Conservation (phyloP, 53 echinoderm and acorn worm species). For the Luidia sarsii region DNA sequence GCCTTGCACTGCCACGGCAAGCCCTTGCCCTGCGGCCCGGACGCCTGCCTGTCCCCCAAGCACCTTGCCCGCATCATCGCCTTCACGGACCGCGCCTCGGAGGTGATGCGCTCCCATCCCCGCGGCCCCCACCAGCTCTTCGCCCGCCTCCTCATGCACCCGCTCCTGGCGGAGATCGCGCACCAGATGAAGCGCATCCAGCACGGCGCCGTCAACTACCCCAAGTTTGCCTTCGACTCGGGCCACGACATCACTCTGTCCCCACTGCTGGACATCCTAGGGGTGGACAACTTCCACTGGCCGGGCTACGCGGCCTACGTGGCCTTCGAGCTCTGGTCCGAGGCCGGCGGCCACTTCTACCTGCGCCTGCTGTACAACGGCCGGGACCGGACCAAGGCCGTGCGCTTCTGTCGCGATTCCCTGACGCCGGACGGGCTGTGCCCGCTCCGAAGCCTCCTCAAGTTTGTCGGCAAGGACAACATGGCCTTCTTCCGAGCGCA, state of each 20-base stretch:
- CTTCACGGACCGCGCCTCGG: constrained; percentile 26
- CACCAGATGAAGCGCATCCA: constrained; percentile 58
- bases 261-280: constrained; percentile 72
- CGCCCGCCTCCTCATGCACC: constrained; percentile 82
- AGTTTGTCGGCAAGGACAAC: constrained; percentile 76
- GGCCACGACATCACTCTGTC: constrained; percentile 90
- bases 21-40: constrained; percentile 69
- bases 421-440: constrained; percentile 75
- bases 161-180: constrained; percentile 66
- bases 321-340: constrained; percentile 83
- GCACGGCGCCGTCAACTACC: constrained; percentile 37
- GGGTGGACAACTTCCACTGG: constrained; percentile 76
- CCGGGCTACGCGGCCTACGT: constrained; percentile 79
- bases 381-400: constrained; percentile 64
- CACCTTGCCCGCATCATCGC: constrained; percentile 61
- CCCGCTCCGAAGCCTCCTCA: constrained; percentile 53
- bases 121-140: constrained; percentile 60
- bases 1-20: constrained; percentile 75
- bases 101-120: constrained; percentile 14
- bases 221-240: constrained; percentile 70
- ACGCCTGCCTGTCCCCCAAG: constrained; percentile 57
- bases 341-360: constrained; percentile 36
- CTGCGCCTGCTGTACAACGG: constrained; percentile 84
- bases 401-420: constrained; percentile 66
- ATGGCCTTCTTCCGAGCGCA: constrained; percentile 67